Conservation (phyloP, 2,797 vertebrate species). For the Etheostoma nigrum region DNA sequence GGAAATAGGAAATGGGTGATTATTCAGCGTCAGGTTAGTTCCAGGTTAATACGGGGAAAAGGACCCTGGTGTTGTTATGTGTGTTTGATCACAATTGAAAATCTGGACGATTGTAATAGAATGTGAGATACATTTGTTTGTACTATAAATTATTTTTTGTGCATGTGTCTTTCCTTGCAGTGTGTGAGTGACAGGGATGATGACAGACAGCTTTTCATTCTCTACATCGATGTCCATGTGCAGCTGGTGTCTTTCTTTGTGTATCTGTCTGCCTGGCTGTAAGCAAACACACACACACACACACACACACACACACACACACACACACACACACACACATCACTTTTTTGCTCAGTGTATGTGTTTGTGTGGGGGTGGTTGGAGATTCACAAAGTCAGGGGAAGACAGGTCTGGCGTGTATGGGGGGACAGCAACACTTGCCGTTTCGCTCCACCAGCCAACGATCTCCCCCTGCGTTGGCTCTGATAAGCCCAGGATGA, state of each 20-base stretch:
- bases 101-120: background rate
- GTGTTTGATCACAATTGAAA: background rate
- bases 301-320: constrained; percentile 3
- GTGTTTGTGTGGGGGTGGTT: background rate
- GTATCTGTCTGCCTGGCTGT: constrained; percentile 13
- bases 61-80: background rate
- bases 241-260: constrained; percentile 35
- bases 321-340: constrained; percentile 1
- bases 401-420: constrained; percentile 33
- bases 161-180: background rate
- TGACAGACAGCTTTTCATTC: constrained; percentile 19
- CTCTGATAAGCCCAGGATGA: constrained; percentile 81
- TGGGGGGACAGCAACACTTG: constrained; percentile 33
- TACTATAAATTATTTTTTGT: background rate
- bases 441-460: constrained; percentile 70
- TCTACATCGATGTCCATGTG: background rate
- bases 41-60: constrained; percentile 16
- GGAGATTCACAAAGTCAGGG: constrained; percentile 48
- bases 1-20: constrained; percentile 53
- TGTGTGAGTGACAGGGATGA: background rate
- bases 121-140: background rate
- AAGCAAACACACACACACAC: constrained; percentile 18
- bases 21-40: constrained; percentile 47
- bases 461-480: constrained; percentile 74
- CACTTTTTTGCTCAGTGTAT: background rate